Evolutionary conservation across 2,113 vertebrate species (phyloP).

Genomic region (Sylvietta virens): DNA sequence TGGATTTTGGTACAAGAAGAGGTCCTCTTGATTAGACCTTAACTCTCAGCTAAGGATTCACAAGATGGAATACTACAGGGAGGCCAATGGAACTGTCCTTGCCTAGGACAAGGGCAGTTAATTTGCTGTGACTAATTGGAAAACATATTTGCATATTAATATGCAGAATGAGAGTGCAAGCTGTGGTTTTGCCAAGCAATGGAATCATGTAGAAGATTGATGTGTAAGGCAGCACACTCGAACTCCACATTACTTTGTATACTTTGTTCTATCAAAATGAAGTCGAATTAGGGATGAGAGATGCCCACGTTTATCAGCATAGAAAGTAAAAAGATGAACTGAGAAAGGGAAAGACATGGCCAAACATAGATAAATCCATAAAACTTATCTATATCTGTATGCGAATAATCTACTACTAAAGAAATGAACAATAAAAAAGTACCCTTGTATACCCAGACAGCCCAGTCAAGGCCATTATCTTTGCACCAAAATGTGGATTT

Average conservation of each 20-base stretch:
- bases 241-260: neutral
- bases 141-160: constrained; percentile 71
- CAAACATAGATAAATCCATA: neutral
- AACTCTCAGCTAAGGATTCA: constrained; percentile 29
- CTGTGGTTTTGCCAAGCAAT: constrained; percentile 32
- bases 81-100: constrained; percentile 65
- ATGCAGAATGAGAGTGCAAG: constrained; percentile 66
- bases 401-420: neutral
- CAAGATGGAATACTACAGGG: constrained; percentile 2
- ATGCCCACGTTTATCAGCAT: neutral
- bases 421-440: neutral
- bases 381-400: neutral
- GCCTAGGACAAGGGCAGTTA: constrained; percentile 62
- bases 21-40: neutral
- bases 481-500: neutral
- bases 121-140: constrained; percentile 76
- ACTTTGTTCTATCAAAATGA: neutral
- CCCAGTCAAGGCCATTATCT: neutral
- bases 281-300: neutral
- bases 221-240: neutral
- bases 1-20: neutral
- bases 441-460: neutral
- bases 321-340: neutral
- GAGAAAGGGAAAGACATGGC: neutral
- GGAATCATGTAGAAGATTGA: constrained; percentile 25